Evolutionary conservation across 2,888 invertebrate genomes (phyloP), one percentile per base, ranked within the genome.

Genomic region (Gisinianus flammeolus): DNA sequence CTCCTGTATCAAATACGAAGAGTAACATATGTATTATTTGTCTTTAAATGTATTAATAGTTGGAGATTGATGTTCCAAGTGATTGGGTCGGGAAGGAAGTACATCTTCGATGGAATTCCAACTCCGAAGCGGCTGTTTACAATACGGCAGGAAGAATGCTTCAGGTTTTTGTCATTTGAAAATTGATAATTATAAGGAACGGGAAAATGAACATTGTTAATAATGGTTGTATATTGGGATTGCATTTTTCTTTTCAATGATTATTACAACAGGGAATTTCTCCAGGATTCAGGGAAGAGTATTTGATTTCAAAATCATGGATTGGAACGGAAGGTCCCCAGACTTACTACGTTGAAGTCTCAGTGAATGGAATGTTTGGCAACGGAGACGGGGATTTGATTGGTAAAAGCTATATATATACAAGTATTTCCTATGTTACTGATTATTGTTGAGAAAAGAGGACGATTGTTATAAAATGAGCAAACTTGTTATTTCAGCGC

Each of bases 321-420:
- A 16, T 8, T 35, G 73, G 64, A 6, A 80, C 83, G 30, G 68
- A 70, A 10, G 82, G 84, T 80, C 33, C 76, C 3, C 76, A 81
- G 16, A 82, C 82, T 5, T 85, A 86, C 69, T 88, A 87, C 81
- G 85, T 89, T 54, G 89, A 89, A 85, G 88, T 89, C 88, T 88
- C 88, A 0, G 88, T 88, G 81, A 89, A 88, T 83, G 86, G 85
- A 12, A 83, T 88, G 84, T 88, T 89, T 85, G 89, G 89, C 3
- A 87, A 87, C n/a, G 88, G 88, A 0, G 83, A 86, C 19, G 87
- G 86, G 4, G 85, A 85, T 12, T 26, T n/a, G 26, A 77, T 77
- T 22, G 77, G 70, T 77, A 30, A 22, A 16, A 33, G n/a, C 5
- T 3, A 68, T 26, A 24, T 24, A n/a, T n/a, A n/a, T n/a, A n/a